These are phyloP conservation scores for Argopecten irradians DNA, from an alignment of 1,140 invertebrate species.

Conservation along the genomic window DNA sequence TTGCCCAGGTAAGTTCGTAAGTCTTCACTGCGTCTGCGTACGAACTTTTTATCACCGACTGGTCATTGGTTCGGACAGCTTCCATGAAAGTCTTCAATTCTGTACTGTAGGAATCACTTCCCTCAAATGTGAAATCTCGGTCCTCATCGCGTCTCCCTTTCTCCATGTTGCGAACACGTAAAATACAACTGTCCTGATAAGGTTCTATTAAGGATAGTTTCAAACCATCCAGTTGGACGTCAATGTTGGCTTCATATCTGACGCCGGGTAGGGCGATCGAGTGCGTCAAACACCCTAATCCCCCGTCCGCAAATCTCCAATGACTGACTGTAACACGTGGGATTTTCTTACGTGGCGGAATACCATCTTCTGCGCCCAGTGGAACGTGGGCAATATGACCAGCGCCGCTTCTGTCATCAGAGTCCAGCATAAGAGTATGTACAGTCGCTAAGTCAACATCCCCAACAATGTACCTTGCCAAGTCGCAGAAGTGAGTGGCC, in stretches of 20 bases:
- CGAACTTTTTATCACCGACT: constrained; percentile 16
- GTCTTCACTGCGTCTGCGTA: not conserved
- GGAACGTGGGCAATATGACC: not conserved
- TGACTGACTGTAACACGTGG: constrained; percentile 25
- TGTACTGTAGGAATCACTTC: not conserved
- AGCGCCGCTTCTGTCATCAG: not conserved
- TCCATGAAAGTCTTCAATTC: constrained; percentile 18
- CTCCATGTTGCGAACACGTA: not conserved
- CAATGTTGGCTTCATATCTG: constrained; percentile 15
- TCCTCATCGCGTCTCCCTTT: not conserved
- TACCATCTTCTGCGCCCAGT: not conserved
- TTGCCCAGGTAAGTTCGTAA: constrained; percentile 10
- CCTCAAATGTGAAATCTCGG: constrained; percentile 28
- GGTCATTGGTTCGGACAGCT: not conserved
- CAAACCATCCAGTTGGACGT: not conserved
- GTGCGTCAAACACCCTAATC: not conserved
- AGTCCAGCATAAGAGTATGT: not conserved
- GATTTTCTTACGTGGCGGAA: constrained; percentile 23
- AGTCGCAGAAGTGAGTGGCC: constrained; percentile 12
- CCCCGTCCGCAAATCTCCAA: not conserved
- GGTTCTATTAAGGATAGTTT: constrained; percentile 12
- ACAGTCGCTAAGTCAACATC: constrained; percentile 15
- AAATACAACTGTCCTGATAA: not conserved
- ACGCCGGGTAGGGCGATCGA: not conserved
- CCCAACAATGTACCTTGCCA: constrained; percentile 26